Evolutionary conservation across 2,888 invertebrate species (phyloP).

Genomic region (Acleris emargana): DNA sequence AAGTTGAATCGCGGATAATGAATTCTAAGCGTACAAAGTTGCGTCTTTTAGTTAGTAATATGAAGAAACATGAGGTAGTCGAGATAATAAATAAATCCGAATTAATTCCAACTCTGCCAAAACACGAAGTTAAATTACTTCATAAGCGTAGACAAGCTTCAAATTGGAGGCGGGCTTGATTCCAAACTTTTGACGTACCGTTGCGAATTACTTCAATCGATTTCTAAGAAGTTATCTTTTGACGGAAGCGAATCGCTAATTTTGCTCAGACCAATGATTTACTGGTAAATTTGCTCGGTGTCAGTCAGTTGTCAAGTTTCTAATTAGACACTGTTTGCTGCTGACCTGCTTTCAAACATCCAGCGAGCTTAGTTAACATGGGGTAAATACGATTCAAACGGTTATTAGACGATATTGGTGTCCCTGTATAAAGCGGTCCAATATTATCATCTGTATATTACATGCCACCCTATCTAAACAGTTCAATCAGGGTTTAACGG

Average conservation of each 20-base stretch:
- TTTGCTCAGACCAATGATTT: conserved; percentile 24
- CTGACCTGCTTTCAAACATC: conserved; percentile 11
- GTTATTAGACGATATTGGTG: neutral
- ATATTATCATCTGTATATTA: no score
- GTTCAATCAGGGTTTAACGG: no score
- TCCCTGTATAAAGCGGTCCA: no score
- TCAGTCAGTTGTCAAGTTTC: conserved; percentile 18
- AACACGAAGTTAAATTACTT: conserved; percentile 34
- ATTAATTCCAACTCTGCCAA: conserved; percentile 6
- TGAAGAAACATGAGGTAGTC: neutral
- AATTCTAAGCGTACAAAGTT: no score
- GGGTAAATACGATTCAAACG: conserved; percentile 1
- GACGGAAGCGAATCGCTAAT: conserved; percentile 25
- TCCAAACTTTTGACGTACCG: conserved; percentile 35
- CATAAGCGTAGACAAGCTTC: conserved; percentile 14
- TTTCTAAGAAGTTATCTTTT: conserved; percentile 30
- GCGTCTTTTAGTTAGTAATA: neutral
- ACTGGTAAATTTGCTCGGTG: conserved; percentile 16
- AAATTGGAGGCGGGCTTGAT: conserved; percentile 26
- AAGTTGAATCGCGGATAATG: no score
- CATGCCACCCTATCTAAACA: no score
- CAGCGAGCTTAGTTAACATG: neutral
- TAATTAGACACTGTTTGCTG: conserved; percentile 17
- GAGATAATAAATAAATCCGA: conserved; percentile 12
- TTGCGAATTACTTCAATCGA: conserved; percentile 34